A percentile compares a stretch with the other conserved stretches of the same genome.
Evolutionary conservation across 30 jellyfish, hydroid and myxozoan genomes (phyloP).

Genomic region (Cassiopea andromeda): DNA sequence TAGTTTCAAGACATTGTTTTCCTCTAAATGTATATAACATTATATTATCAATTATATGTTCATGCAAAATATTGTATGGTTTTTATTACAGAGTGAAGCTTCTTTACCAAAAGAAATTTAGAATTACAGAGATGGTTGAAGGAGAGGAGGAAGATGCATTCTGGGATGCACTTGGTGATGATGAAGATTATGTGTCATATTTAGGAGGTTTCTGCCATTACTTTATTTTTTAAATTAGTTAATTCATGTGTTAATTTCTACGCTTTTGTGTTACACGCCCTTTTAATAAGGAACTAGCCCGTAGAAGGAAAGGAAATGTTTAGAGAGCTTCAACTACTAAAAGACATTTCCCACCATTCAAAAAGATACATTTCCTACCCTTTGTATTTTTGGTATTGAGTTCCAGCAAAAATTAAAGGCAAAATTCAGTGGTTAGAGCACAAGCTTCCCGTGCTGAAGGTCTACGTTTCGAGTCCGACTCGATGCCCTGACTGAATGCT

Average conservation of each 20-base stretch:
- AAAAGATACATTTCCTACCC: too few species aligned
- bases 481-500: too few species aligned
- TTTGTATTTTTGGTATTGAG: too few species aligned
- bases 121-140: conserved; percentile 79
- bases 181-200: conserved; percentile 93
- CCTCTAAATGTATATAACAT: background rate
- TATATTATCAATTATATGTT: background rate
- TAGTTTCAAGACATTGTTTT: background rate
- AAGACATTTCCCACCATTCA: too few species aligned
- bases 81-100: conserved; percentile 20
- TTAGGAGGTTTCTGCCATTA: conserved; percentile 71
- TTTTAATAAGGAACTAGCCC: too few species aligned
- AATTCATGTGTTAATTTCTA: background rate
- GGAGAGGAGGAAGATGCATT: conserved; percentile 91
- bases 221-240: background rate
- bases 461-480: too few species aligned
- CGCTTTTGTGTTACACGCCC: background rate
- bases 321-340: too few species aligned
- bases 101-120: conserved; percentile 41
- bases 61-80: background rate
- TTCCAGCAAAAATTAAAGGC: too few species aligned
- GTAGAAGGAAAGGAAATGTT: too few species aligned
- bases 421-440: too few species aligned
- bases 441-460: too few species aligned
- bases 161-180: conserved; percentile 97